Evolutionary conservation across 2,113 vertebrate genomes (phyloP).

Genomic region (Panthera leo): DNA sequence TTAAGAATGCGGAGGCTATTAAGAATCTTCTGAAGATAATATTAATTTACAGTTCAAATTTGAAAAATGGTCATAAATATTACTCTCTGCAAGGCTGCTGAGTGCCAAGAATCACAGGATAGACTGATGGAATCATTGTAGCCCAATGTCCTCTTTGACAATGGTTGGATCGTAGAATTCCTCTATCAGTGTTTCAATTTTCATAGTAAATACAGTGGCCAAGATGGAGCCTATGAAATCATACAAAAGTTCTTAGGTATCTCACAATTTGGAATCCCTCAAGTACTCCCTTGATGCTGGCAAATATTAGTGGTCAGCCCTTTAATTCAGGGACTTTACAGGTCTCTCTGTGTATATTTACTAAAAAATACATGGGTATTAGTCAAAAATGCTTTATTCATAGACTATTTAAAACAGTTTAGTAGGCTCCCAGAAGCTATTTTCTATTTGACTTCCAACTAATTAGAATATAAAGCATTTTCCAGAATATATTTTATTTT

Average conservation of each 20-base stretch:
- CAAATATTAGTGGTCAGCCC: neutral
- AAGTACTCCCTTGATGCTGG: neutral
- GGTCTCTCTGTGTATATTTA: neutral
- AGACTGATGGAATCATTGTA: neutral
- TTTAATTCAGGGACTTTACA: neutral
- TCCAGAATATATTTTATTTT: neutral
- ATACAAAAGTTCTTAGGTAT: neutral
- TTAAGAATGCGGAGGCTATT: neutral
- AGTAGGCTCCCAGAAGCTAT: neutral
- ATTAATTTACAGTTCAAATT: neutral
- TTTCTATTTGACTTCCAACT: neutral
- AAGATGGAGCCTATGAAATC: neutral
- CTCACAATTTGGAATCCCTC: neutral
- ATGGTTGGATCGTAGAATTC: neutral
- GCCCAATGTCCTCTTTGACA: neutral
- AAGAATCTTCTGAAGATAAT: neutral
- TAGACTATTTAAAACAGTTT: neutral
- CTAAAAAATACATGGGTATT: neutral
- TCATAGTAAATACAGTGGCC: neutral
- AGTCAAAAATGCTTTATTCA: neutral
- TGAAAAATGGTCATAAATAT: neutral
- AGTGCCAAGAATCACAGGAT: neutral
- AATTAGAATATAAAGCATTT: neutral
- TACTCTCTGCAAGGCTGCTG: neutral
- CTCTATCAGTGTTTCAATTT: neutral